Evolutionary conservation across 2,113 vertebrate genomes (phyloP).

Genomic region (Oenanthe melanoleuca): DNA sequence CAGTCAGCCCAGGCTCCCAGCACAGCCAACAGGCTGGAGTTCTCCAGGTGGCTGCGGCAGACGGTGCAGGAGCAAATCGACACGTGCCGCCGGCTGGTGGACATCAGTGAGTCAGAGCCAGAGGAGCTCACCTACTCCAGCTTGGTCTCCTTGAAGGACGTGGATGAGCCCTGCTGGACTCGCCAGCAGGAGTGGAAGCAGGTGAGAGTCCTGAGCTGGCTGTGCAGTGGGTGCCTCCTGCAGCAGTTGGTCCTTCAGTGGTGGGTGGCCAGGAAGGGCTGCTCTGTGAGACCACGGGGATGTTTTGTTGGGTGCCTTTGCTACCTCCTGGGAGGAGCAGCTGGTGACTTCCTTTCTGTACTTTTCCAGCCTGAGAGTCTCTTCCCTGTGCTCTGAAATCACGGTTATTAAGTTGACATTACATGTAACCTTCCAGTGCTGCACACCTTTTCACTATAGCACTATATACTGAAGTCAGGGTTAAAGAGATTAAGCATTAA

Average conservation of each 20-base stretch:
- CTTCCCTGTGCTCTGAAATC: neutral
- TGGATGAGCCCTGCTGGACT: neutral
- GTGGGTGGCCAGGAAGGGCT: neutral
- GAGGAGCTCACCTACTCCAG: conserved; percentile 51
- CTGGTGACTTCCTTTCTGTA: neutral
- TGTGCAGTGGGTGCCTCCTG: neutral
- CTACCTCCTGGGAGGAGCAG: neutral
- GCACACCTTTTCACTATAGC: neutral
- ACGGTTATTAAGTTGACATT: rapidly evolving
- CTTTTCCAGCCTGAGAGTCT: neutral
- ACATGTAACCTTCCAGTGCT: neutral
- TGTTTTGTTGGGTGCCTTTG: rapidly evolving
- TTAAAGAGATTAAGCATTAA: conserved; percentile 49
- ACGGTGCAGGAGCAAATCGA: conserved; percentile 81
- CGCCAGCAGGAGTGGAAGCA: conserved; percentile 83
- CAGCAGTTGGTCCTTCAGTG: neutral
- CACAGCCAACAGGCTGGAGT: conserved; percentile 18
- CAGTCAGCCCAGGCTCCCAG: neutral
- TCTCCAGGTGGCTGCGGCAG: conserved; percentile 43
- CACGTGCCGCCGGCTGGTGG: conserved; percentile 70
- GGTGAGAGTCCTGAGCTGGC: conserved; percentile 55
- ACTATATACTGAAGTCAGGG: conserved; percentile 24
- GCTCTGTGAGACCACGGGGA: neutral
- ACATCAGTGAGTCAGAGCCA: conserved; percentile 50
- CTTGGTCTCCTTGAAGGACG: conserved; percentile 44